Evolutionary conservation across 2,888 invertebrate species (phyloP).

Genomic region (Kuschelorhynchus macadamiae): DNA sequence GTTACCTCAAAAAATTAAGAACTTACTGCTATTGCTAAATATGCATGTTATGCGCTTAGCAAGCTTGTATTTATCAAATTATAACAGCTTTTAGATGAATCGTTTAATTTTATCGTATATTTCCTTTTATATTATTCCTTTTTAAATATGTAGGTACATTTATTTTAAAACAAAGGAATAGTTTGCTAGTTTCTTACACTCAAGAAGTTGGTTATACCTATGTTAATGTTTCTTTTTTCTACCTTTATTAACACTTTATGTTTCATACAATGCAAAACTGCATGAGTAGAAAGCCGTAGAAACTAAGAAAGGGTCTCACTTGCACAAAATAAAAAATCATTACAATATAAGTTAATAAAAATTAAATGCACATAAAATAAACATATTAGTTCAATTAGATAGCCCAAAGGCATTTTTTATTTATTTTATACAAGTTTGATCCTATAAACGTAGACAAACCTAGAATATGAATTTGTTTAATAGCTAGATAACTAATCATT

Average conservation of each 20-base stretch:
- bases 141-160: neutral
- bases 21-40: conserved; percentile 28
- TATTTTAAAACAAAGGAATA: neutral
- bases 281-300: no score
- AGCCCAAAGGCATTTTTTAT: neutral
- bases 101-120: neutral
- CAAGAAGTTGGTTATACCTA: no score
- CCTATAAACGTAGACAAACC: neutral
- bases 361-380: no score
- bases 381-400: no score
- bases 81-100: conserved; percentile 26
- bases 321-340: neutral
- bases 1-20: no score
- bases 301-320: no score
- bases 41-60: conserved; percentile 16
- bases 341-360: neutral
- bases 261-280: neutral
- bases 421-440: neutral
- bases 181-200: no score
- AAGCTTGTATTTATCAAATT: conserved; percentile 6
- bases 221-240: neutral
- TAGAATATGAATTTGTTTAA: neutral
- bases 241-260: neutral
- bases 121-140: conserved; percentile 6
- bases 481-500: conserved; percentile 35